Conservation (phyloP, 2,888 invertebrate genomes). For the Cheilosia impressa region DNA sequence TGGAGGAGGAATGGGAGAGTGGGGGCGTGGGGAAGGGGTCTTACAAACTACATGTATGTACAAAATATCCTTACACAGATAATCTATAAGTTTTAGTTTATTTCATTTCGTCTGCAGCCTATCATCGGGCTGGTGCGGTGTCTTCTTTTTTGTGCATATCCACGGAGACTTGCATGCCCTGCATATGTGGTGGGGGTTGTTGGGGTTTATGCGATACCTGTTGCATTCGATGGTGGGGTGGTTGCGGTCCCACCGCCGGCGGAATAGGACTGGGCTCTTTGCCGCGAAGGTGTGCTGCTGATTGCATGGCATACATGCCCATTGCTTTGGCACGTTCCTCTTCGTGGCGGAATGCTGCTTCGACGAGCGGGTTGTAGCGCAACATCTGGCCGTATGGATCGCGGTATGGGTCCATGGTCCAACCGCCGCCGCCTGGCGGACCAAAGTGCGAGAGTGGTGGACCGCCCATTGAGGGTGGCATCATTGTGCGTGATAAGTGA, state of each 20-base stretch:
- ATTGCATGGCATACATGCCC: conserved; percentile 88
- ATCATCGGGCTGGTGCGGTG: conserved; percentile 78
- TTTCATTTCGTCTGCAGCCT: conserved; percentile 60
- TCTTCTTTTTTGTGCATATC: conserved; percentile 79
- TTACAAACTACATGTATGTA: conserved; percentile 63
- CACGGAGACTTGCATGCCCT: conserved; percentile 76
- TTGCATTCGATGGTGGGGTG: conserved; percentile 82
- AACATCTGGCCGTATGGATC: conserved; percentile 87
- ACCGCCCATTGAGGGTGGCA: conserved; percentile 84
- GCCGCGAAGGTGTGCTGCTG: conserved; percentile 82
- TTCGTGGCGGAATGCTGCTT: conserved; percentile 90
- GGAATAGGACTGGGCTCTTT: conserved; percentile 84
- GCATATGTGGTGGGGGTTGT: conserved; percentile 67
- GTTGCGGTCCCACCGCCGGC: conserved; percentile 80
- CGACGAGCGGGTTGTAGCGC: conserved; percentile 91
- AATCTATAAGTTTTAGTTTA: conserved; percentile 28
- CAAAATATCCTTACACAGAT: conserved; percentile 56
- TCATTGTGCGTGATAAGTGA: conserved; percentile 85
- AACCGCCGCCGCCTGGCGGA: conserved; percentile 85
- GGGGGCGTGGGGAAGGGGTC: background rate
- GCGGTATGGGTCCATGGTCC: conserved; percentile 88
- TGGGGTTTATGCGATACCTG: conserved; percentile 70
- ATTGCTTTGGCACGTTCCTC: conserved; percentile 92
- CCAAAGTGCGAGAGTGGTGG: conserved; percentile 86
- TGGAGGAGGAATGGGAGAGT: conserved; percentile 1